phyloP scores from a whole-genome alignment of 2,113 vertebrate genomes.

The Neoarius graeffei region DNA sequence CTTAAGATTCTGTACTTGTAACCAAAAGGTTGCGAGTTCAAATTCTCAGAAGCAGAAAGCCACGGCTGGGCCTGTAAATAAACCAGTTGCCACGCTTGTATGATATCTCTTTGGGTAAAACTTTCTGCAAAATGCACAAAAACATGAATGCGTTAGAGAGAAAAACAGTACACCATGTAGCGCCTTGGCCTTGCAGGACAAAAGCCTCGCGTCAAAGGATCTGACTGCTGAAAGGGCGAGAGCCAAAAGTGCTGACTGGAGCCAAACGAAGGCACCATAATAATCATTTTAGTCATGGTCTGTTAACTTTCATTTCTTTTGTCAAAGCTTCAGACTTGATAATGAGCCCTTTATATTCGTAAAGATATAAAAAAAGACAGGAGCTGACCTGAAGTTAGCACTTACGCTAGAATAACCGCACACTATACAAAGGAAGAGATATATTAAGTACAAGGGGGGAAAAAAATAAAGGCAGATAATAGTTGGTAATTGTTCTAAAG shows the following conservation, averaged over 20 bases:
- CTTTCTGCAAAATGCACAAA: background rate
- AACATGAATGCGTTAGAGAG: background rate
- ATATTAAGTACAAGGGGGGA: background rate
- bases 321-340: slow-evolving; percentile 10
- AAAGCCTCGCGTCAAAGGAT: background rate
- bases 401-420: background rate
- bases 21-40: slow-evolving; percentile 6
- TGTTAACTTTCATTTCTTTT: slow-evolving; percentile 18
- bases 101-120: background rate
- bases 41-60: background rate
- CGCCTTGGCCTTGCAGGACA: background rate
- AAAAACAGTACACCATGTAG: background rate
- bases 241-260: slow-evolving; percentile 3
- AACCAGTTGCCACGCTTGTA: background rate
- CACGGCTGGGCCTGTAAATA: background rate
- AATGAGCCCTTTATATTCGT: slow-evolving; percentile 5
- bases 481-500: slow-evolving; percentile 2
- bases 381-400: slow-evolving; percentile 16
- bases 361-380: background rate
- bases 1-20: background rate
- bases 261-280: background rate
- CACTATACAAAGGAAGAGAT: background rate
- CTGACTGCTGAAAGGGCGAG: background rate
- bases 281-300: background rate
- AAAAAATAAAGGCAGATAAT: background rate